Base-by-base conservation (phyloP, 2,113 vertebrate species). In the Ophthalmolycus amberensis region DNA sequence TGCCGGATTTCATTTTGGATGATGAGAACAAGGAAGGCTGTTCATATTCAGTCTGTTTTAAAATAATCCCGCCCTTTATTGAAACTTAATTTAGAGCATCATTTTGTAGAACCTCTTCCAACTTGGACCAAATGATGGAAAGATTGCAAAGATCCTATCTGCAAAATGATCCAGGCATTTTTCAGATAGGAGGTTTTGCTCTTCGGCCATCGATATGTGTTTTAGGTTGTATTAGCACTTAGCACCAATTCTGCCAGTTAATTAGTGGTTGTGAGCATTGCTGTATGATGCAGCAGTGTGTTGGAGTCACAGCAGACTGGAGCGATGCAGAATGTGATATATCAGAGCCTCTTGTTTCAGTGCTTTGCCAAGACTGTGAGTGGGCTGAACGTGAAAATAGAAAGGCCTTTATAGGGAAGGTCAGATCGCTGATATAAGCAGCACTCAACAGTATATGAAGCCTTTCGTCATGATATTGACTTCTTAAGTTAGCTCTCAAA, bases 371-470 rank as follows among this genome's bases (percentile, higher is more conserved):
- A 92, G 84, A 82, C 84, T 76, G 77, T 81, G 85, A 86, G 90
- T 92, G 89, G 90, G 89, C 91, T 73, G 52, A 75, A 79, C 22
- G 83, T 90, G 76, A 75, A 92, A 89, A 90, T 89, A 92, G 88
- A 84, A 84, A 68, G 48, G 52, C 46, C 15, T 91, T 88, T 80
- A 77, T 37, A 71, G 67, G 67, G 59, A 20, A 15, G 12, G 87
- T 88, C 90, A 86, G 77, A 71, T 84, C 86, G 63, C 86, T 87
- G 83, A 91, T 86, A 92, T 91, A 76, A 90, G 89, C 89, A 80
- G 52, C 76, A 75, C 70, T 87, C 60, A 38, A 38, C 80, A 83
- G 79, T 79, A 79, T 59, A 79, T 83, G 56, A 80, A 80, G 44
- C 48, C 81, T 79, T 80, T 82, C 59, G 29, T 73, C 54, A 76